phyloP scores from a whole-genome alignment of 2,888 invertebrate species.

The Agrypnus murinus region DNA sequence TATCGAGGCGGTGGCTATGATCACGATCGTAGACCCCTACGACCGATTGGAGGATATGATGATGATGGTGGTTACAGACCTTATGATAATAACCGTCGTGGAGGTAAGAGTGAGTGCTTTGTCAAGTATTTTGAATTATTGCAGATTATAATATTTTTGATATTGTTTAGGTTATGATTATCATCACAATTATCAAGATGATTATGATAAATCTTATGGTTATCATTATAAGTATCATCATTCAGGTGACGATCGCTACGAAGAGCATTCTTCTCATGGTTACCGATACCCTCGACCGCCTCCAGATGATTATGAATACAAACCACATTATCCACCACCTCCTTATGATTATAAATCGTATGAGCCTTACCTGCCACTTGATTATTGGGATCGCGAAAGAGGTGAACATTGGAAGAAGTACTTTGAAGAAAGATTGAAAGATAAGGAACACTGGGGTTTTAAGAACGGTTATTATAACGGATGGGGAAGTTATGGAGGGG shows the following conservation, averaged over 20 bases:
- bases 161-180: constrained; percentile 25
- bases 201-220: constrained; percentile 23
- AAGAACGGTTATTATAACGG: constrained; percentile 66
- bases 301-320: constrained; percentile 45
- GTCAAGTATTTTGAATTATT: neutral
- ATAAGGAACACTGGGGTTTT: constrained; percentile 63
- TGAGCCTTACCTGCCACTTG: constrained; percentile 60
- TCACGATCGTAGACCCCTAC: constrained; percentile 31
- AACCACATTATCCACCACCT: constrained; percentile 52
- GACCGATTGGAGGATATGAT: constrained; percentile 22
- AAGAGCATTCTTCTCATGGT: constrained; percentile 8
- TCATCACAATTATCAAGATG: constrained; percentile 12
- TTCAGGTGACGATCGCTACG: constrained; percentile 38
- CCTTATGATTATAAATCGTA: constrained; percentile 58
- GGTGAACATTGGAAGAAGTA: constrained; percentile 52
- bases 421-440: constrained; percentile 58
- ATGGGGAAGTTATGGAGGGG: constrained; percentile 78
- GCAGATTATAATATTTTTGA: neutral
- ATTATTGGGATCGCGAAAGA: constrained; percentile 45
- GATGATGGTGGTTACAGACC: constrained; percentile 30
- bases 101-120: constrained; percentile 53
- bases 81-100: constrained; percentile 43
- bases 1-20: constrained; percentile 39
- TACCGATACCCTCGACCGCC: constrained; percentile 40
- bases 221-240: constrained; percentile 47